These are phyloP conservation scores for Nylanderia fulva DNA, from an alignment of 1,140 invertebrate species.

Conservation along the genomic window DNA sequence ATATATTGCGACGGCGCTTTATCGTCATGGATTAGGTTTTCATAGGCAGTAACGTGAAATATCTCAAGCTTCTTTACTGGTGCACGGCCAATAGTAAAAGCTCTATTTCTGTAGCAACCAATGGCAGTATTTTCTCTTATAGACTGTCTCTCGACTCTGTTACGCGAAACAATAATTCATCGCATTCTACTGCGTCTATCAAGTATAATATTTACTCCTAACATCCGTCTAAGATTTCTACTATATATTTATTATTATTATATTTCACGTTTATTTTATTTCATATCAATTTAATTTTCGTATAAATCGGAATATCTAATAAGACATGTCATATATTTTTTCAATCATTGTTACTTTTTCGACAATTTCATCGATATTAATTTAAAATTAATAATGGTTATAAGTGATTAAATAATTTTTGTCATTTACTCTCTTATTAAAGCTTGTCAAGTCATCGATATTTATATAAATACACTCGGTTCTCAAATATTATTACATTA, in stretches of 20 bases:
- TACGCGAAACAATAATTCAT: constrained; percentile 8
- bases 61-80: constrained; percentile 46
- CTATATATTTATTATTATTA: too few species aligned
- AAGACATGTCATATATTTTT: background rate
- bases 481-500: background rate
- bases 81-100: constrained; percentile 49
- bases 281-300: background rate
- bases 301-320: background rate
- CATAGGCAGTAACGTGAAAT: constrained; percentile 62
- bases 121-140: constrained; percentile 53
- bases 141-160: background rate
- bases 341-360: background rate
- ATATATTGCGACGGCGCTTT: constrained; percentile 52
- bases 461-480: background rate
- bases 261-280: background rate
- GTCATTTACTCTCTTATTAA: background rate
- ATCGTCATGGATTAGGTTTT: constrained; percentile 61
- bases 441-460: background rate
- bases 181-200: background rate
- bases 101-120: constrained; percentile 22
- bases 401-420: background rate
- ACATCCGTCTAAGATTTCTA: constrained; percentile 5
- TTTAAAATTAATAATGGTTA: background rate
- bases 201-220: constrained; percentile 33
- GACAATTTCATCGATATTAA: too few species aligned